These are phyloP conservation scores for Microtus richardsoni DNA, from an alignment of 2,113 vertebrate species.

Conservation along the genomic window DNA sequence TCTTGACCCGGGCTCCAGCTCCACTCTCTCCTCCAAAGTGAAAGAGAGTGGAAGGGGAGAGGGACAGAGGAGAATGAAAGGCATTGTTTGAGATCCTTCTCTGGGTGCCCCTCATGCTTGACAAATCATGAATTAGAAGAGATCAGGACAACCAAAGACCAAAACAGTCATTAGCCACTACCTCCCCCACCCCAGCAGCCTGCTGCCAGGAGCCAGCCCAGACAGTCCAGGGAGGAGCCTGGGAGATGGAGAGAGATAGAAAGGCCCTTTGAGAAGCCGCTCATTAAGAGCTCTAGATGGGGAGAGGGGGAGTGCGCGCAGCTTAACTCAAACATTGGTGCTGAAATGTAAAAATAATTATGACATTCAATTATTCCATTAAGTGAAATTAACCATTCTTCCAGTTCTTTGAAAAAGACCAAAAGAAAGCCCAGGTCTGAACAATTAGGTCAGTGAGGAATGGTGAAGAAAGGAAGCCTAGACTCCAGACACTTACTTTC, in stretches of 20 bases:
- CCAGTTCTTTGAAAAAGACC: constrained; percentile 85
- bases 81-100: constrained; percentile 1
- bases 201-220: constrained; percentile 81
- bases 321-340: constrained; percentile 85
- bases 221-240: constrained; percentile 82
- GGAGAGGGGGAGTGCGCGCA: constrained; percentile 33
- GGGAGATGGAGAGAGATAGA: constrained; percentile 73
- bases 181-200: constrained; percentile 58
- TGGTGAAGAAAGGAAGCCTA: constrained; percentile 84
- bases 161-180: constrained; percentile 83
- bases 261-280: constrained; percentile 78
- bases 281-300: constrained; percentile 84
- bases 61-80: not conserved
- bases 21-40: not conserved
- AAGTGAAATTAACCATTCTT: constrained; percentile 88
- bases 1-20: not conserved
- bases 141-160: constrained; percentile 76
- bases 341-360: constrained; percentile 85
- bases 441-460: constrained; percentile 89
- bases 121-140: constrained; percentile 83
- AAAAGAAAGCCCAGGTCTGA: constrained; percentile 85
- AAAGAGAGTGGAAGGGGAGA: not conserved
- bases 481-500: constrained; percentile 90
- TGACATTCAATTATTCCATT: constrained; percentile 90
- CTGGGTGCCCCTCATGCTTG: constrained; percentile 61